These are phyloP conservation scores for Chelonoidis abingdonii DNA, from an alignment of 2,113 vertebrate genomes.

Conservation along the genomic window DNA sequence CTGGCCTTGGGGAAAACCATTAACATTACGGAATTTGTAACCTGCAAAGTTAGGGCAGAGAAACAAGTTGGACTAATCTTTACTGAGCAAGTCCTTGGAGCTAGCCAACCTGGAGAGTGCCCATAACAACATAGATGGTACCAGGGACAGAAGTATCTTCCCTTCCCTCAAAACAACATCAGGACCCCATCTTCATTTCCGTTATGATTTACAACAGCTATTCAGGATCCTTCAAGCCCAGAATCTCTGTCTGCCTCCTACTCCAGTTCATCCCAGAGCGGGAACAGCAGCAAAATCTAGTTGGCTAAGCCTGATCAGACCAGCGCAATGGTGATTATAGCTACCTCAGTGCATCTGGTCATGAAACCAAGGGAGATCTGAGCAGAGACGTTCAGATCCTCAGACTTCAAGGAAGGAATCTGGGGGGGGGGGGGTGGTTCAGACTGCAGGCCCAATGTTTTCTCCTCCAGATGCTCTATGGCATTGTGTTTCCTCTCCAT, in stretches of 20 bases:
- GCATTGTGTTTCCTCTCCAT: background rate
- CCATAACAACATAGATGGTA: background rate
- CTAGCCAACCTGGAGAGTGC: background rate
- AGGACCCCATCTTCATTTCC: background rate
- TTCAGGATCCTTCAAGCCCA: background rate
- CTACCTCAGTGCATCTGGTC: background rate
- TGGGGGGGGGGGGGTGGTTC: background rate
- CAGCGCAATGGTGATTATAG: background rate
- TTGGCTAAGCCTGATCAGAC: background rate
- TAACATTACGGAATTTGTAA: background rate
- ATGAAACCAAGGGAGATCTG: background rate
- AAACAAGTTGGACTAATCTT: background rate
- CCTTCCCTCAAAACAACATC: background rate
- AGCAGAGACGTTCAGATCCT: fast-evolving
- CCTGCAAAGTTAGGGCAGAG: background rate
- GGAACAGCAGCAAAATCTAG: background rate
- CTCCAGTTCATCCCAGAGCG: background rate
- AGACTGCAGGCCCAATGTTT: background rate
- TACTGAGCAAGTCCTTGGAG: background rate
- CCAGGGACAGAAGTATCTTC: background rate
- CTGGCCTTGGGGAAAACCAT: background rate
- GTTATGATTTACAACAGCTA: background rate
- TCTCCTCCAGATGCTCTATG: fast-evolving
- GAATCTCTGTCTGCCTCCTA: background rate
- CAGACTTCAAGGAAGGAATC: background rate